Conservation (phyloP, 2,888 invertebrate genomes). For the Lobophora halterata region DNA sequence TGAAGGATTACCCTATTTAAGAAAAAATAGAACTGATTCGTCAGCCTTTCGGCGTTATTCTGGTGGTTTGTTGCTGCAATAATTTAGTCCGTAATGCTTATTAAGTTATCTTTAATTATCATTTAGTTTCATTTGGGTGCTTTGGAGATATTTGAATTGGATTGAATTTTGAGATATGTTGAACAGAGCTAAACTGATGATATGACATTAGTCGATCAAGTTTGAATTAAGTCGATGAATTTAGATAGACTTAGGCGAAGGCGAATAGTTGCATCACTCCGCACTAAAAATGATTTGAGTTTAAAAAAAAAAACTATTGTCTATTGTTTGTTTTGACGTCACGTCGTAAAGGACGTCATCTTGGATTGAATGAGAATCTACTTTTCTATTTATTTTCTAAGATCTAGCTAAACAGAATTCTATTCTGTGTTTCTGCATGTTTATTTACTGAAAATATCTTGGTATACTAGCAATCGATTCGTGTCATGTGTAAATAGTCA, state of each 20-base stretch:
- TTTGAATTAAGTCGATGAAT: constrained; percentile 9
- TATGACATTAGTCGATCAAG: too few species aligned
- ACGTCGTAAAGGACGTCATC: constrained; percentile 73
- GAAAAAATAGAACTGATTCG: too few species aligned
- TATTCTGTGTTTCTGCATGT: constrained; percentile 39
- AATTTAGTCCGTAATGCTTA: too few species aligned
- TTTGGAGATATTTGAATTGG: too few species aligned
- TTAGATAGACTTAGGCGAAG: constrained; percentile 12
- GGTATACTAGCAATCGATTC: constrained; percentile 43
- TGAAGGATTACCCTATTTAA: too few species aligned
- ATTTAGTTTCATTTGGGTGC: too few species aligned
- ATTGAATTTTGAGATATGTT: too few species aligned
- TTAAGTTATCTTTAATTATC: too few species aligned
- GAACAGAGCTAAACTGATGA: too few species aligned
- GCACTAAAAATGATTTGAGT: background rate
- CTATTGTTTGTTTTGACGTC: constrained; percentile 72
- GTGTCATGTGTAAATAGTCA: constrained; percentile 43
- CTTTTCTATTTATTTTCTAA: constrained; percentile 69
- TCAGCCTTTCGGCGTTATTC: too few species aligned
- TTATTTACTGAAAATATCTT: constrained; percentile 39
- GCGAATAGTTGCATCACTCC: constrained; percentile 4
- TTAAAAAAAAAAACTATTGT: constrained; percentile 40
- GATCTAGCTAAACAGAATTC: constrained; percentile 52
- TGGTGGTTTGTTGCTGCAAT: too few species aligned
- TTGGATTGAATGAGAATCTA: constrained; percentile 59